A percentile compares a stretch with the other conserved stretches of the same genome.
Conservation (phyloP, 2,888 invertebrate genomes). For the Anoplius nigerrimus region DNA sequence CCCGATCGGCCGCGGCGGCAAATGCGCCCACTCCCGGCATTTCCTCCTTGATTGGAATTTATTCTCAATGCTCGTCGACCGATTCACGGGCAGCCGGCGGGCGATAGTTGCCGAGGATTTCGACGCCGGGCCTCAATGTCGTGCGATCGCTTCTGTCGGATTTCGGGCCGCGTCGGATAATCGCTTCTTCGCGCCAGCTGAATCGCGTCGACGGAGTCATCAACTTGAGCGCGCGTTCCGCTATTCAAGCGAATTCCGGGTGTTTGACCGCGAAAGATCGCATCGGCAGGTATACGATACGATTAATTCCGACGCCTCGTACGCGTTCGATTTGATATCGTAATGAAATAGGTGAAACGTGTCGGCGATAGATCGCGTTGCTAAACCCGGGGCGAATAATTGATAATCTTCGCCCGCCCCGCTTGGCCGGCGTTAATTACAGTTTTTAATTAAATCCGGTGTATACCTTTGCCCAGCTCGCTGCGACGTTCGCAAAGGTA, state of each 20-base stretch:
- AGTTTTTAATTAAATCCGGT: not conserved
- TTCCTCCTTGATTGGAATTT: conserved; percentile 3
- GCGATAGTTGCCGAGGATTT: not conserved
- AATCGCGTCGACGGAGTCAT: too few relatives aligned
- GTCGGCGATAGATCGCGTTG: not conserved
- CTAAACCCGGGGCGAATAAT: not conserved
- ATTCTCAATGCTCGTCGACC: not conserved
- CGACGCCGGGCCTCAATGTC: not conserved
- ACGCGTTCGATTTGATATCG: too few relatives aligned
- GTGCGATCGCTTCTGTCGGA: too few relatives aligned
- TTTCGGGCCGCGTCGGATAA: too few relatives aligned
- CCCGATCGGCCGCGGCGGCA: not conserved
- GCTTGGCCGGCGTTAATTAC: not conserved
- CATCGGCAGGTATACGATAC: too few relatives aligned
- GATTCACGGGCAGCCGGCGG: not conserved
- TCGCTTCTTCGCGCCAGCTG: too few relatives aligned
- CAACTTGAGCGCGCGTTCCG: too few relatives aligned
- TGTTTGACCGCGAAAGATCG: too few relatives aligned
- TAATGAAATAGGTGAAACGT: too few relatives aligned
- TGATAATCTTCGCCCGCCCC: not conserved
- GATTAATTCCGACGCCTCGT: too few relatives aligned
- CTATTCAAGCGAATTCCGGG: too few relatives aligned
- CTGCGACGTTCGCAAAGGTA: conserved; percentile 16
- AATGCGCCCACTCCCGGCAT: conserved; percentile 8
- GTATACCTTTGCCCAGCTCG: not conserved